Evolutionary conservation across 2,888 invertebrate species (phyloP).

Genomic region (Amblyjoppa fuscipennis): DNA sequence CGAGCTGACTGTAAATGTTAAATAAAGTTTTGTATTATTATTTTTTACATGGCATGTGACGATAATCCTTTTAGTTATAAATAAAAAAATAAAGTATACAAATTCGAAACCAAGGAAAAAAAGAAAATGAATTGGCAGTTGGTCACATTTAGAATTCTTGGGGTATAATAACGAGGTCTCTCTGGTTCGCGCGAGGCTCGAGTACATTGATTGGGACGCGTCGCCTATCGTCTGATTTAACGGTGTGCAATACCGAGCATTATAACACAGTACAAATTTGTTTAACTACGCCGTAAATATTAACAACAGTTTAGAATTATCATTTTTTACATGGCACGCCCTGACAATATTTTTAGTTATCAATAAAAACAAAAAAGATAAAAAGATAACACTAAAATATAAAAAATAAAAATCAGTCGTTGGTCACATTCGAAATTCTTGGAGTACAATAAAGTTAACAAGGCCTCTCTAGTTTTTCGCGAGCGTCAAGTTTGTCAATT

Average conservation of each 20-base stretch:
- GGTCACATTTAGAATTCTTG: neutral
- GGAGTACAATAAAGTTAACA: no score
- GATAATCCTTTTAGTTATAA: conserved; percentile 5
- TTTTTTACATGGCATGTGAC: conserved; percentile 73
- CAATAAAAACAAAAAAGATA: no score
- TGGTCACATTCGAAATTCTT: no score
- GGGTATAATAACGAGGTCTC: neutral
- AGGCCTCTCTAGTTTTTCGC: conserved; percentile 53
- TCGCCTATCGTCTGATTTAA: conserved; percentile 11
- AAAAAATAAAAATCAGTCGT: no score
- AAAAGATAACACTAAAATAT: no score
- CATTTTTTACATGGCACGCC: no score
- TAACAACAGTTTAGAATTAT: no score
- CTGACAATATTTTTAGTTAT: no score
- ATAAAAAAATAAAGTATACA: neutral
- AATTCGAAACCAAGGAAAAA: neutral
- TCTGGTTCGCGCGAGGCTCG: neutral
- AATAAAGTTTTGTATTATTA: conserved; percentile 83
- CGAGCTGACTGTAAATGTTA: conserved; percentile 81
- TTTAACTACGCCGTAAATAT: neutral
- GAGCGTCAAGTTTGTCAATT: conserved; percentile 80
- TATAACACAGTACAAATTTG: conserved; percentile 25
- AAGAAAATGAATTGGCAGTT: neutral
- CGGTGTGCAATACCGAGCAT: neutral
- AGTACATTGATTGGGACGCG: conserved; percentile 24